Percentiles rank a stretch among this genome's conserved stretches.
These are phyloP conservation scores for Haliclystus octoradiatus DNA, from an alignment of 30 jellyfish, hydroid and myxozoan genomes.

Conservation along the genomic window DNA sequence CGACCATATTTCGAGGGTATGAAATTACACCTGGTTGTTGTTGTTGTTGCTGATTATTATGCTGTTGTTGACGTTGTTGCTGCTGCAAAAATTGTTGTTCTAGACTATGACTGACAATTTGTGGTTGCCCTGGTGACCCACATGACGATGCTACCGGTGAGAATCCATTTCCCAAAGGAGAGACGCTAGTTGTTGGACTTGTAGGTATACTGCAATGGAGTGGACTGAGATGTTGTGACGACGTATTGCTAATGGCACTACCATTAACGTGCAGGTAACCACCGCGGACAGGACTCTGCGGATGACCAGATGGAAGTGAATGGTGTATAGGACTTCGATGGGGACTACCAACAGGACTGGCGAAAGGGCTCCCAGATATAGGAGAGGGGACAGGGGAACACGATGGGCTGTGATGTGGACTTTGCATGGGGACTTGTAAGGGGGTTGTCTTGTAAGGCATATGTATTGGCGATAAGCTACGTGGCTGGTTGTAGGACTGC, in stretches of 20 bases:
- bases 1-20: neutral
- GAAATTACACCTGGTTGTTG: conserved; percentile 3
- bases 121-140: neutral
- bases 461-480: neutral
- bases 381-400: conserved; percentile 20
- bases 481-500: neutral
- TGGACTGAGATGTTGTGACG: neutral
- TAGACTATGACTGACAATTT: neutral
- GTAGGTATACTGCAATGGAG: conserved; percentile 1
- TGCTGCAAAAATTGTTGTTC: neutral
- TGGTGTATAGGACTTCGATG: neutral
- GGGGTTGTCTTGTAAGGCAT: neutral
- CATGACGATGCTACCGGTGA: neutral
- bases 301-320: neutral
- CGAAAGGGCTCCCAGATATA: neutral
- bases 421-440: conserved; percentile 8
- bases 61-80: neutral
- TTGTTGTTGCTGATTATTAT: conserved; percentile 19
- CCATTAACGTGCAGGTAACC: neutral
- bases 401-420: conserved; percentile 71
- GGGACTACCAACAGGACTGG: conserved; percentile 1
- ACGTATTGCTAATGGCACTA: neutral
- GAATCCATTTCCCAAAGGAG: neutral
- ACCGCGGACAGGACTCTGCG: neutral
- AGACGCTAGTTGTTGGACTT: neutral